Evolutionary conservation across 2,888 invertebrate species (phyloP), one percentile per base, ranked within the genome.

Genomic region (Heliconius erato): DNA sequence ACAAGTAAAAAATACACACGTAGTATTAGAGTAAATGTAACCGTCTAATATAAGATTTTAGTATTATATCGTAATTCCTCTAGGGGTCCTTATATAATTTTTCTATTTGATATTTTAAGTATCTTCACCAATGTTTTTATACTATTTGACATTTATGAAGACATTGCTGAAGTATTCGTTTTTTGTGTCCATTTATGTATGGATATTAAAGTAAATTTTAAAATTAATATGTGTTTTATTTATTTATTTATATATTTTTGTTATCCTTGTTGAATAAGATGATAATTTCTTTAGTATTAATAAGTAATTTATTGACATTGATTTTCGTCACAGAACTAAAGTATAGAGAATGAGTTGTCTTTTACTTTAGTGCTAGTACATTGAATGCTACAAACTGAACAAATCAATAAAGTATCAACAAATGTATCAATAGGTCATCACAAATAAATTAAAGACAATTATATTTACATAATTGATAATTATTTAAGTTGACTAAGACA

Each of bases 141-240:
- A 92, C 85, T 89, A 88, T 85, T 88, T 84, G 85, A 85, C 87
- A 63, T 49, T 86, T 91, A 91, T 92, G 89, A 91, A 91, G 89
- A 93, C 94, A 94, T 94, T 95, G 92, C 86, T 91, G 89, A 93
- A 92, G 92, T 90, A 90, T 91, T 40, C 90, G 90, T 88, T 93
- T 92, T 90, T 92, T 90, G 91, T 94, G 92, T 95, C 94, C 94
- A 94, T 94, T 90, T 90, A 89, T 92, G 91, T 92, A 94, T 94
- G 94, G 94, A 95, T 93, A 93, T 91, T 94, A 93, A 94, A 95
- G 89, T 92, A 91, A 91, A 92, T 91, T 92, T 63, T 90, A 91
- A 93, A 91, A 90, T 90, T 84, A 85, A 83, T 26, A 83, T 44
- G 83, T 87, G 86, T 89, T 88, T 87, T 87, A 90, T 87, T 65